A percentile compares a stretch with the other conserved stretches of the same genome.
Conservation (phyloP, 1,140 invertebrate genomes). For the Leucophenga varia region DNA sequence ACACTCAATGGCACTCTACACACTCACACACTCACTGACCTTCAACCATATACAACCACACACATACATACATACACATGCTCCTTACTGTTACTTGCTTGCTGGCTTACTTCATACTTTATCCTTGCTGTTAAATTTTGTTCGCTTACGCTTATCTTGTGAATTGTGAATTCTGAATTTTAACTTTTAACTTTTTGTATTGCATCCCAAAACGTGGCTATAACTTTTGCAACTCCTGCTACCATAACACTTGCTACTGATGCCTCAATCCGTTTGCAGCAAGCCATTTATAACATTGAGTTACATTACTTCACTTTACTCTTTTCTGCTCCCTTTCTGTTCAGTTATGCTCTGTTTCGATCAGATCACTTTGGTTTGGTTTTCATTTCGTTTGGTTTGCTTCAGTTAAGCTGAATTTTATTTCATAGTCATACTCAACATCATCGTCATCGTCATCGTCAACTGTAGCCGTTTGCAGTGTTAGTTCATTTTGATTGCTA, state of each 20-base stretch:
- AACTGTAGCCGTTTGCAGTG: conserved; percentile 25
- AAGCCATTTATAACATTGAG: no score
- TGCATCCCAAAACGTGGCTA: no score
- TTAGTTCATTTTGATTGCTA: conserved; percentile 56
- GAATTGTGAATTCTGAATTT: conserved; percentile 53
- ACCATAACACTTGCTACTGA: no score
- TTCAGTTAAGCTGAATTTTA: background rate
- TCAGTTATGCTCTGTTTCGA: background rate
- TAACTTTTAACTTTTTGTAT: conserved; percentile 39
- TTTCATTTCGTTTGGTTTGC: background rate
- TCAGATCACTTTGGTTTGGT: background rate
- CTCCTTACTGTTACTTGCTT: no score
- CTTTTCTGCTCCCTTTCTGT: no score
- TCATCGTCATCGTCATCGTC: conserved; percentile 14
- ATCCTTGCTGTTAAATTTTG: conserved; percentile 5
- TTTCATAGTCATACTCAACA: conserved; percentile 21
- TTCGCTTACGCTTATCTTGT: conserved; percentile 35
- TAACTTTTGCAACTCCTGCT: no score
- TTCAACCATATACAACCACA: no score
- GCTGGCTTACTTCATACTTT: background rate
- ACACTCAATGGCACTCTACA: conserved; percentile 26
- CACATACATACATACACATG: no score
- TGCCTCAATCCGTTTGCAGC: no score
- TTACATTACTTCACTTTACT: no score
- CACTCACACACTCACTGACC: background rate